Conservation (phyloP, 2,113 vertebrate genomes). For the Ageneiosus marmoratus region DNA sequence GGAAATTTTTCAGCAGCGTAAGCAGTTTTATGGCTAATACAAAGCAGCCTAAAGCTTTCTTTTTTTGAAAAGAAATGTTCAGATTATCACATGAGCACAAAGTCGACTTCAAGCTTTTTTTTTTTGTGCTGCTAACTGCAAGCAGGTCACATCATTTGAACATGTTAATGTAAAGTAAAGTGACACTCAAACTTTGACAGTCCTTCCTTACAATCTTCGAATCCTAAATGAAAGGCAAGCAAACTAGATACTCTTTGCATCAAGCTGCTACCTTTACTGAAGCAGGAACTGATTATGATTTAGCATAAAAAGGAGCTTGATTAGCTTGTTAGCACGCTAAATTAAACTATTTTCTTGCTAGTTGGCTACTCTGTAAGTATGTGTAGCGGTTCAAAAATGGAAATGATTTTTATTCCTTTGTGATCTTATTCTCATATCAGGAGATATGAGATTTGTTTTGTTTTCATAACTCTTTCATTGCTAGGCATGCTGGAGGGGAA, state of each 20-base stretch:
- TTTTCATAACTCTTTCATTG: neutral
- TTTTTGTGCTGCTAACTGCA: neutral
- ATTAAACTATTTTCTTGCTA: neutral
- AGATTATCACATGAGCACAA: neutral
- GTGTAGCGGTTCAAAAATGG: neutral
- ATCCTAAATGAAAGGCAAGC: neutral
- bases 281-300: neutral
- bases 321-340: neutral
- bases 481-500: neutral
- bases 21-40: neutral
- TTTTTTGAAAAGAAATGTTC: neutral
- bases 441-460: constrained; percentile 5
- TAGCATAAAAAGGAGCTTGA: neutral
- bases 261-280: neutral
- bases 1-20: neutral
- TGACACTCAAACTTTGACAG: neutral
- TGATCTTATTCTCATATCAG: constrained; percentile 1
- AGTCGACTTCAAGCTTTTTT: neutral
- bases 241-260: neutral
- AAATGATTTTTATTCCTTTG: neutral
- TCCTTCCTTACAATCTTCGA: neutral
- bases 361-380: neutral
- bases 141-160: neutral
- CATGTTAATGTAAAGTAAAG: neutral
- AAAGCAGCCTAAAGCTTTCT: neutral